Evolutionary conservation across 2,888 invertebrate species (phyloP).

Genomic region (Syrphus vitripennis): DNA sequence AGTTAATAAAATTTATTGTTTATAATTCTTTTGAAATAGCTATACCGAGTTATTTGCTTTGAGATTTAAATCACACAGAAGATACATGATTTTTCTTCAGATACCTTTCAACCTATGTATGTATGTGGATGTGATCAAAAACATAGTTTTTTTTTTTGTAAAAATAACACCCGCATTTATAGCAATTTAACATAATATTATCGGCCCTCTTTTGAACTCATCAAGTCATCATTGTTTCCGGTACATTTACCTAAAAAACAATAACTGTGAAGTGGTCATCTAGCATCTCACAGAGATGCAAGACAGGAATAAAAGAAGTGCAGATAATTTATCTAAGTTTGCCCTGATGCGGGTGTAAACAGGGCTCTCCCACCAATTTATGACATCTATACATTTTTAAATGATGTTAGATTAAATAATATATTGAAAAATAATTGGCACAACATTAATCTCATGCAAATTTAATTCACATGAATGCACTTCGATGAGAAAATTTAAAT

Average conservation of each 20-base stretch:
- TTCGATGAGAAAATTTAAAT: slow-evolving; percentile 56
- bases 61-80: neutral
- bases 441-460: slow-evolving; percentile 57
- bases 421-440: slow-evolving; percentile 62
- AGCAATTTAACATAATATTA: slow-evolving; percentile 47
- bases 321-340: neutral
- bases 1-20: slow-evolving; percentile 68
- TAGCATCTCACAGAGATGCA: neutral
- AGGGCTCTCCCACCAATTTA: neutral
- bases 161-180: slow-evolving; percentile 46
- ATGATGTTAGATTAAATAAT: neutral
- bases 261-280: slow-evolving; percentile 59
- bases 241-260: slow-evolving; percentile 63
- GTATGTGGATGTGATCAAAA: slow-evolving; percentile 8
- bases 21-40: slow-evolving; percentile 63
- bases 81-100: neutral
- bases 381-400: neutral
- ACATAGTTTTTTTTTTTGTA: neutral
- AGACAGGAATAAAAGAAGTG: neutral
- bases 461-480: slow-evolving; percentile 48
- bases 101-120: neutral
- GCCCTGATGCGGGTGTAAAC: slow-evolving; percentile 47
- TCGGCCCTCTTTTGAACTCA: slow-evolving; percentile 20
- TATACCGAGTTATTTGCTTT: neutral
- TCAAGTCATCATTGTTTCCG: slow-evolving; percentile 67